Percentiles rank a stretch among this genome's conserved stretches.
phyloP scores from a whole-genome alignment of 1,140 invertebrate species.

The Drosophila baimaii region DNA sequence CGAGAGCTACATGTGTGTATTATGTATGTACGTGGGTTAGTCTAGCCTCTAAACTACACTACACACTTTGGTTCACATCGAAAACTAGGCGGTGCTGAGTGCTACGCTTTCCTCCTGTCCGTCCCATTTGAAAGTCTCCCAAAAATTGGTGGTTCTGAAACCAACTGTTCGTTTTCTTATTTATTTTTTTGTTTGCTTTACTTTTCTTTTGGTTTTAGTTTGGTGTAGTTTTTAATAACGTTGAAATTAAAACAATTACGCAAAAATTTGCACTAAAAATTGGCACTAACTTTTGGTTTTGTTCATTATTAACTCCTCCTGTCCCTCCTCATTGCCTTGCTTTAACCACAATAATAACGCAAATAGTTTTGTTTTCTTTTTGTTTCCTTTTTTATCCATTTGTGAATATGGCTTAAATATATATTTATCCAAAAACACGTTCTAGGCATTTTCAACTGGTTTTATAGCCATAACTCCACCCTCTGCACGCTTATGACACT shows the following conservation, averaged over 20 bases:
- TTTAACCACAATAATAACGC: slow-evolving; percentile 70
- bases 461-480: slow-evolving; percentile 51
- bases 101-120: slow-evolving; percentile 31
- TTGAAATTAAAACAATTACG: slow-evolving; percentile 62
- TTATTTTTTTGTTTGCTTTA: slow-evolving; percentile 15
- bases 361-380: slow-evolving; percentile 46
- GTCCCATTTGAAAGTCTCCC: slow-evolving; percentile 65
- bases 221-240: slow-evolving; percentile 51
- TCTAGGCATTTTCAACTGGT: slow-evolving; percentile 54
- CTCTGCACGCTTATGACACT: slow-evolving; percentile 51
- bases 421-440: slow-evolving; percentile 77
- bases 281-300: slow-evolving; percentile 74
- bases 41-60: slow-evolving; percentile 49
- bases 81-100: slow-evolving; percentile 52
- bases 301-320: slow-evolving; percentile 34
- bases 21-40: slow-evolving; percentile 39
- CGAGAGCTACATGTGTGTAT: slow-evolving; percentile 35
- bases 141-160: slow-evolving; percentile 82
- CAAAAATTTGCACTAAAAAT: slow-evolving; percentile 82
- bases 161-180: slow-evolving; percentile 59
- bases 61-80: slow-evolving; percentile 47
- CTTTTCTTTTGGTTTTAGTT: slow-evolving; percentile 40
- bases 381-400: slow-evolving; percentile 38
- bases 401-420: slow-evolving; percentile 62
- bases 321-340: slow-evolving; percentile 20